A percentile compares a stretch with the other conserved stretches of the same genome.
Evolutionary conservation across 2,888 invertebrate species (phyloP).

Genomic region (Sphecodes monilicornis): DNA sequence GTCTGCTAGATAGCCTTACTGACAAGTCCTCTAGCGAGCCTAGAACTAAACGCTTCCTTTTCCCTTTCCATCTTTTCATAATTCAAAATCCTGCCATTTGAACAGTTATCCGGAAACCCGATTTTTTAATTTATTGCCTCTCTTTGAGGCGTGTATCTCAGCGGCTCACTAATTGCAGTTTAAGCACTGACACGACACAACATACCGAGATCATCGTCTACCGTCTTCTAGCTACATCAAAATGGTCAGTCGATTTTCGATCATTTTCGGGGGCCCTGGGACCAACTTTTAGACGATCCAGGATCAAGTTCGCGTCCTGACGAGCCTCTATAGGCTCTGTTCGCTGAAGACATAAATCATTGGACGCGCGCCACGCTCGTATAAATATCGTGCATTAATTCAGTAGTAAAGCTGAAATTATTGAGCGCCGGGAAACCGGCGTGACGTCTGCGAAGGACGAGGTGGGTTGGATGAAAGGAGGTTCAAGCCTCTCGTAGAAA

Average conservation of each 20-base stretch:
- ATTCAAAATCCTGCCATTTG: too few relatives aligned
- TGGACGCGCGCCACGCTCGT: conserved; percentile 40
- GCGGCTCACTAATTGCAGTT: too few relatives aligned
- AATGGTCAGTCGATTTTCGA: neutral
- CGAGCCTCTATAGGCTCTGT: conserved; percentile 20
- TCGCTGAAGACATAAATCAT: conserved; percentile 55
- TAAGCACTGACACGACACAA: too few relatives aligned
- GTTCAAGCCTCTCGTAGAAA: conserved; percentile 58
- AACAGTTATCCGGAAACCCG: too few relatives aligned
- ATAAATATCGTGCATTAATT: conserved; percentile 79
- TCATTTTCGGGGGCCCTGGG: neutral
- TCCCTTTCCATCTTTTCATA: too few relatives aligned
- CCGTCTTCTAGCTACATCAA: neutral
- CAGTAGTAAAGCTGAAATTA: conserved; percentile 80
- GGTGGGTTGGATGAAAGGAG: conserved; percentile 44
- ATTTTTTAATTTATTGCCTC: too few relatives aligned
- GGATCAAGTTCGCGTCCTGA: conserved; percentile 15
- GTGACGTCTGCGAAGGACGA: conserved; percentile 57
- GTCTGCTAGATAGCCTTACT: too few relatives aligned
- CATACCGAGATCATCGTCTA: too few relatives aligned
- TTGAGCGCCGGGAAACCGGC: conserved; percentile 64
- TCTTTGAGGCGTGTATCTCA: too few relatives aligned
- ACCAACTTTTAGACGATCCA: neutral
- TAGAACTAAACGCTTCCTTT: too few relatives aligned
- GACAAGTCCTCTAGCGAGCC: too few relatives aligned